Evolutionary conservation across 92 coral and sea anemone genomes (phyloP), one percentile per base, ranked within the genome.

Genomic region (Zoanthus solanderi): DNA sequence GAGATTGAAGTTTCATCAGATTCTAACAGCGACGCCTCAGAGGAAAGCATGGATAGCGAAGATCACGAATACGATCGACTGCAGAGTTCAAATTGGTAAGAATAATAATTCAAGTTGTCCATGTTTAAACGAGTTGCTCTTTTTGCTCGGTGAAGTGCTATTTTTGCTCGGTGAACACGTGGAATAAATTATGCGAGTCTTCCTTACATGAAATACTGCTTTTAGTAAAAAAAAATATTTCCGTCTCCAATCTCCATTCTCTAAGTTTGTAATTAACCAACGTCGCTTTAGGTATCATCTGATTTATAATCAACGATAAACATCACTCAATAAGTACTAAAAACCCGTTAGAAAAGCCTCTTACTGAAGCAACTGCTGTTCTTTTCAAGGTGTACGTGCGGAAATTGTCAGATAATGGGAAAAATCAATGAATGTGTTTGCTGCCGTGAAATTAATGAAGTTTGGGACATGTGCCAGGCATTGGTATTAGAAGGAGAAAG

Each of bases 401-500:
- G 72, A 29, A 79, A 47, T 42, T 79, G 52, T 58, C 84, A 79
- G 34, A 56, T 79, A 7, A 79, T 79, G 84, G 84, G 13, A 34
- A 72, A 16, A 34, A 72, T 72, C 48, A 44, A 44, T 28, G 77
- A 72, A 13, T 72, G 77, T 44, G 72, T 79, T 67, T 79, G 84
- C 84, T 79, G 72, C 72, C 84, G 61, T 12, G 84, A 79, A 67
- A 79, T 79, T 67, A 67, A 54, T 79, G 58, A 79, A 79, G 72
- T 79, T 79, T 58, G 84, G 84, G 84, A 79, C 84, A 79, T 58
- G 72, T 79, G 84, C 84, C 72, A 79, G 84, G 29, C 32, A 44
- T n/a, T 79, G 53, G 71, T 79, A 54, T n/a, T 68, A 79, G 84
- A 79, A 44, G 84, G 84, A 13, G 84, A 58, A 31, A 67, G 84